Percentiles rank a stretch among this genome's conserved stretches.
Conservation (phyloP, 2,113 vertebrate genomes). For the Cyrtonyx montezumae region DNA sequence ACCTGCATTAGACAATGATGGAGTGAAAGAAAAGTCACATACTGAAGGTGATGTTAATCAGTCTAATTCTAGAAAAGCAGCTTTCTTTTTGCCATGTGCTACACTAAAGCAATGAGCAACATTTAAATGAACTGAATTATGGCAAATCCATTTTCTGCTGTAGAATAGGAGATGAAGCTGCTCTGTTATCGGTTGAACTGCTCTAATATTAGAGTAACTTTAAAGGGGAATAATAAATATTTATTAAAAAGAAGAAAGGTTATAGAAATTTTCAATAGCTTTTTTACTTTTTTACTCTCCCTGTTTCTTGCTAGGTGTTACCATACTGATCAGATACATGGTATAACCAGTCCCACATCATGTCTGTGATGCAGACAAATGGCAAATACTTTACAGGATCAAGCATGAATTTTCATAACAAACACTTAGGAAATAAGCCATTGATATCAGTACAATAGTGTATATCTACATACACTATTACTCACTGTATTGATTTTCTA, state of each 20-base stretch:
- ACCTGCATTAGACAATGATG: neutral
- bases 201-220: neutral
- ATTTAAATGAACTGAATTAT: neutral
- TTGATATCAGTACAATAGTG: neutral
- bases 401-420: neutral
- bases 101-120: neutral
- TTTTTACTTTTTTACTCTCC: neutral
- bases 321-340: neutral
- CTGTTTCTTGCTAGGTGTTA: neutral
- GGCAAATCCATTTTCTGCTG: neutral
- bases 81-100: neutral
- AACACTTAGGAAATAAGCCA: neutral
- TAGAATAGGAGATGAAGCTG: neutral
- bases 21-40: neutral
- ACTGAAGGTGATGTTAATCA: neutral
- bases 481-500: neutral
- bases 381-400: neutral
- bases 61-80: neutral
- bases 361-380: neutral
- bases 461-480: neutral
- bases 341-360: neutral
- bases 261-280: neutral
- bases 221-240: neutral
- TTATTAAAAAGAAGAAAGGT: neutral
- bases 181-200: neutral